Base-by-base conservation (phyloP, 2,888 invertebrate genomes). In the Micoletzkya japonica region DNA sequence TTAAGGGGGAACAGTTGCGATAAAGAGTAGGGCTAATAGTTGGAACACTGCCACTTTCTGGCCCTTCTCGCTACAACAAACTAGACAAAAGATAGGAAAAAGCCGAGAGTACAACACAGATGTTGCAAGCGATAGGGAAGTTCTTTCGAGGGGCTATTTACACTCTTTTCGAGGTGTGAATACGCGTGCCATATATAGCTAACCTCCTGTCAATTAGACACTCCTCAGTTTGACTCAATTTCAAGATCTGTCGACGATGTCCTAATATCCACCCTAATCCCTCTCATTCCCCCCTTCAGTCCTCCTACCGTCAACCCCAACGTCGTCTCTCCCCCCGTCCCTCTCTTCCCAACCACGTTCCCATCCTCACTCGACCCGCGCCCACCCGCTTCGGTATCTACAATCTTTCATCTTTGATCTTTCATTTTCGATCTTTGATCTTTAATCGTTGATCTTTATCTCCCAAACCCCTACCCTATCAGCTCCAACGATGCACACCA, bases 221-320 rank as follows among this genome's bases (percentile, higher is more conserved):
- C 44, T 10, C 20, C 20, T 44, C 44, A 44, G 17, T 44, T 44
- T 10, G 10, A 44, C 10, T 59, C 24, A 36, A 2, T 24, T n/a
- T 24, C 1, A n/a, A n/a, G 59, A 57, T 3, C 34, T 57, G 20
- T 30, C 1, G 52, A 10, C 24, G 24, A 52, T 28, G 0, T 24
- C 20, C 52, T 7, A 0, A 52, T 2, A 4, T 2, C 52, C 28
- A 10, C 2, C 26, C n/a, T n/a, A n/a, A n/a, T n/a, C n/a, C n/a
- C n/a, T n/a, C n/a, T n/a, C 34, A n/a, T 58, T 56, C 30, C 26
- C 28, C 3, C 32, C 2, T 4, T 32, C 39, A 63, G 63, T 32
- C 30, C 26, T 63, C 63, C 10, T 63, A 63, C 24, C 63, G 63
- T 14, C 32, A 49, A 1, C 63, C 63, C 7, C 63, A 63, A 36